Evolutionary conservation across 2,888 invertebrate species (phyloP).

Genomic region (Clistopyga incitator): DNA sequence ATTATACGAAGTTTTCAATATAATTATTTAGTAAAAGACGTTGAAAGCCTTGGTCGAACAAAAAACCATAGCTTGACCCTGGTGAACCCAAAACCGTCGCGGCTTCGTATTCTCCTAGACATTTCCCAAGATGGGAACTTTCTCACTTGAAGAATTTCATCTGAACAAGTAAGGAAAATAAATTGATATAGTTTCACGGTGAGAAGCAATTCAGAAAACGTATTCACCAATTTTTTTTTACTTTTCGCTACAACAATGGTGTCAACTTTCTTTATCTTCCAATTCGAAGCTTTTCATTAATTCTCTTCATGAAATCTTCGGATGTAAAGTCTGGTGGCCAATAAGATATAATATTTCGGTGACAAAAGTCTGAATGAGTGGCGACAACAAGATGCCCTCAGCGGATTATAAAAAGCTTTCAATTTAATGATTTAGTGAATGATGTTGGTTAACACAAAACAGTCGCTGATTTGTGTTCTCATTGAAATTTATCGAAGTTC

Average conservation of each 20-base stretch:
- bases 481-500: constrained; percentile 15
- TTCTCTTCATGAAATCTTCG: no score
- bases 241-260: no score
- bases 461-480: constrained; percentile 40
- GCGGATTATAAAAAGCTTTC: constrained; percentile 19
- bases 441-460: constrained; percentile 7
- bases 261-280: neutral
- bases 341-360: constrained; percentile 15
- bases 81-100: neutral
- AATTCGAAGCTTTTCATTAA: neutral
- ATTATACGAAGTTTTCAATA: constrained; percentile 15
- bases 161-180: no score
- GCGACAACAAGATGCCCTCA: constrained; percentile 31
- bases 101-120: constrained; percentile 35
- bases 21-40: neutral
- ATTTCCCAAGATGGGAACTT: constrained; percentile 23
- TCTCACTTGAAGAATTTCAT: constrained; percentile 36
- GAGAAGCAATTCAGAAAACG: no score
- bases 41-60: neutral
- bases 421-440: neutral
- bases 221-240: no score
- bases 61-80: neutral
- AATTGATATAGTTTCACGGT: no score
- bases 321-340: neutral
- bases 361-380: constrained; percentile 25